Conservation (phyloP, 2,797 vertebrate species). For the Eidolon dupreanum region DNA sequence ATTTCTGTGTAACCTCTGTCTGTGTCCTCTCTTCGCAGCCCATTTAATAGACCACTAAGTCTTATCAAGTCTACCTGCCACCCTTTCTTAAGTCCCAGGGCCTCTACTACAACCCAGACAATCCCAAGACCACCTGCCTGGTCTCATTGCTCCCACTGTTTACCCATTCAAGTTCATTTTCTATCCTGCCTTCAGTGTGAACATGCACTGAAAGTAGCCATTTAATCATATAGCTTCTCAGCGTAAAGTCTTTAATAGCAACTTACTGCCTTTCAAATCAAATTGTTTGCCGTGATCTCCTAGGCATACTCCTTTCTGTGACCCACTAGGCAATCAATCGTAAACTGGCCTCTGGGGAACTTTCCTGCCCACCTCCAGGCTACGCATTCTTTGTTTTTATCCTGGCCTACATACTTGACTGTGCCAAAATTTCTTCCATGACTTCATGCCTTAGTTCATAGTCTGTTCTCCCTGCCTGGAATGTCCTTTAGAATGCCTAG, state of each 20-base stretch:
- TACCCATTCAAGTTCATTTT: background rate
- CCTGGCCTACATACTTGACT: background rate
- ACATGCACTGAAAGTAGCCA: background rate
- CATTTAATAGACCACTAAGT: background rate
- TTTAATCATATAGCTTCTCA: background rate
- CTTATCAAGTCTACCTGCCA: background rate
- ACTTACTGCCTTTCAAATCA: background rate
- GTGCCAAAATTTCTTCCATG: background rate
- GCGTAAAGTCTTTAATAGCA: background rate
- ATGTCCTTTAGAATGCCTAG: conserved; percentile 2
- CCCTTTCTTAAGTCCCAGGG: background rate
- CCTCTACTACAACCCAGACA: background rate
- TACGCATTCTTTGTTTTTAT: background rate
- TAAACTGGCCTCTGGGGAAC: background rate
- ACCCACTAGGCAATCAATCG: background rate
- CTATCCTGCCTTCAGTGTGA: background rate
- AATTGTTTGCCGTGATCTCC: background rate
- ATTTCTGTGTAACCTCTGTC: background rate
- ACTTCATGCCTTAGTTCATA: background rate
- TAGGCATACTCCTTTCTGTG: background rate
- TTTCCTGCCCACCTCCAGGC: background rate
- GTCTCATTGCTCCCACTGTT: background rate
- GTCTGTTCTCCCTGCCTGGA: background rate
- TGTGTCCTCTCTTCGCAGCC: background rate
- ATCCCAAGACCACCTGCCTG: background rate